Conservation (phyloP, 2,113 vertebrate genomes). For the Morone saxatilis region DNA sequence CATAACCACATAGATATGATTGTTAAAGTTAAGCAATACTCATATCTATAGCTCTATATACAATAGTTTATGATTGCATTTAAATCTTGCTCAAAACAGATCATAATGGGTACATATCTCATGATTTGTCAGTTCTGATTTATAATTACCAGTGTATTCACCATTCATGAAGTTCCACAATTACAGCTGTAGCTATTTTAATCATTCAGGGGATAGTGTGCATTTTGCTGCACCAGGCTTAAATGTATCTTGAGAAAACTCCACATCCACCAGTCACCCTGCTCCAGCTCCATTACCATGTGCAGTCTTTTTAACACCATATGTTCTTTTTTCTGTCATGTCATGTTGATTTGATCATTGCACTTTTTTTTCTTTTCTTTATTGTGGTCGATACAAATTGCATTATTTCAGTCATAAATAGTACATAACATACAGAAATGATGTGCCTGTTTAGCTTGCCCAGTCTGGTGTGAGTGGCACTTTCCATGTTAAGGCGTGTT, state of each 20-base stretch:
- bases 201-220: conserved; percentile 15
- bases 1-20: conserved; percentile 63
- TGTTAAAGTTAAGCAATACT: conserved; percentile 73
- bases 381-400: neutral
- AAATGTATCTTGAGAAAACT: neutral
- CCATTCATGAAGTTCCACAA: neutral
- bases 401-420: conserved; percentile 18
- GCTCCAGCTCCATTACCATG: conserved; percentile 23
- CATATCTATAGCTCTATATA: conserved; percentile 53
- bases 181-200: conserved; percentile 1
- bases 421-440: conserved; percentile 10
- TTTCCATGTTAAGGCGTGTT: conserved; percentile 18
- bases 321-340: conserved; percentile 28
- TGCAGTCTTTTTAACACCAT: neutral
- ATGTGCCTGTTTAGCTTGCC: conserved; percentile 41
- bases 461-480: neutral
- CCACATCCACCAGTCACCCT: conserved; percentile 2
- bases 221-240: conserved; percentile 21
- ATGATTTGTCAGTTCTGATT: conserved; percentile 15
- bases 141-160: conserved; percentile 10
- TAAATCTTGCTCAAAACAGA: conserved; percentile 15
- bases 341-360: conserved; percentile 13
- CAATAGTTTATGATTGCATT: conserved; percentile 34
- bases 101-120: neutral
- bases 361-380: conserved; percentile 5